These are phyloP conservation scores for Lamellibrachia luymesi DNA, from an alignment of 1,140 invertebrate species.

Conservation along the genomic window DNA sequence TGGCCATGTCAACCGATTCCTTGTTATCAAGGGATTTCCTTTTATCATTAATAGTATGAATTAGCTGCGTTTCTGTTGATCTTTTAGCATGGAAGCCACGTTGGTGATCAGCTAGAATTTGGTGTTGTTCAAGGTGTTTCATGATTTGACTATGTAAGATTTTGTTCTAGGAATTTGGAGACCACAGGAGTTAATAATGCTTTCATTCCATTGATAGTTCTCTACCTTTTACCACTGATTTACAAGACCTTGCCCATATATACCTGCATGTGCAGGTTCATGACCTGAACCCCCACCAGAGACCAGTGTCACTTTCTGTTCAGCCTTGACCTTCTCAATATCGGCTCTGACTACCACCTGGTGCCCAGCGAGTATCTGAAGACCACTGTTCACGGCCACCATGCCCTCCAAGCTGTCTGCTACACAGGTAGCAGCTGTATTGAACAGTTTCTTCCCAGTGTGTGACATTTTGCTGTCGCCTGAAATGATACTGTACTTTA, in stretches of 20 bases:
- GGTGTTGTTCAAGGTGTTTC: too few species aligned
- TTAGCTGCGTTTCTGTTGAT: too few species aligned
- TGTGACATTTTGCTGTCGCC: neutral
- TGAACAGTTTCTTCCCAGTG: conserved; percentile 66
- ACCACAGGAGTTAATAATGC: neutral
- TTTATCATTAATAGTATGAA: too few species aligned
- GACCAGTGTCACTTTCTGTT: conserved; percentile 69
- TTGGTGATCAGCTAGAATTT: too few species aligned
- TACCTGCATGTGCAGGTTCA: conserved; percentile 66
- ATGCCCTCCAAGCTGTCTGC: conserved; percentile 70
- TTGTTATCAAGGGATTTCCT: too few species aligned
- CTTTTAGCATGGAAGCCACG: too few species aligned
- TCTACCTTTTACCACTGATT: neutral
- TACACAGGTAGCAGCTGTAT: conserved; percentile 66
- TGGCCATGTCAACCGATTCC: too few species aligned
- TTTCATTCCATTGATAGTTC: neutral
- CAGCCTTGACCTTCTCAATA: conserved; percentile 59
- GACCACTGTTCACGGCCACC: conserved; percentile 64
- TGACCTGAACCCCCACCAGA: conserved; percentile 80
- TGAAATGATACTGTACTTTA: neutral
- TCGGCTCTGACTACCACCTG: conserved; percentile 61
- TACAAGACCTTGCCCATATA: neutral
- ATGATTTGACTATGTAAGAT: neutral
- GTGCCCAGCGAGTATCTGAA: conserved; percentile 64
- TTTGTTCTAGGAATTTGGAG: neutral